A percentile compares a stretch with the other conserved stretches of the same genome.
Conservation (phyloP, 2,797 vertebrate genomes). For the Acanthiza pusilla region DNA sequence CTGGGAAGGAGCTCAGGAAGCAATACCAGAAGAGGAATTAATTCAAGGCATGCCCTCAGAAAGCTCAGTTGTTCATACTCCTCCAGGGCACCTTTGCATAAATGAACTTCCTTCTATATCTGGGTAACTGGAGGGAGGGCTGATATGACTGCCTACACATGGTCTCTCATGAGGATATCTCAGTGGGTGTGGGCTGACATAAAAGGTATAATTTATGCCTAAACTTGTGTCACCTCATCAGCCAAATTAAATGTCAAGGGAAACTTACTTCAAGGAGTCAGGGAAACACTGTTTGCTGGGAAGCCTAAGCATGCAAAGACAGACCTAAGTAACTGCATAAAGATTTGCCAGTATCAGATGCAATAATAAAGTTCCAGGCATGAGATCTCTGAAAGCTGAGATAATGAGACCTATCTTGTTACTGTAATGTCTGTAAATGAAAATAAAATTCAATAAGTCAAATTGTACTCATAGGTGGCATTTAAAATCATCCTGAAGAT, state of each 20-base stretch:
- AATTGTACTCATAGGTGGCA: neutral
- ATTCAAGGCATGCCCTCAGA: neutral
- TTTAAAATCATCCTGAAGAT: constrained; percentile 24
- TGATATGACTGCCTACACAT: neutral
- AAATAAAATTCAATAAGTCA: neutral
- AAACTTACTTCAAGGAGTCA: neutral
- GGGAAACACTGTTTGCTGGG: neutral
- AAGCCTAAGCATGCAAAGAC: neutral
- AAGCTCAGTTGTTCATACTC: neutral
- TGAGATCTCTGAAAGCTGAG: neutral
- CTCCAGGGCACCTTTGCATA: neutral
- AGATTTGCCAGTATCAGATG: neutral
- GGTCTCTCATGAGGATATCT: neutral
- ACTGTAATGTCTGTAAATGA: neutral
- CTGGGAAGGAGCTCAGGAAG: neutral
- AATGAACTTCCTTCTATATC: neutral
- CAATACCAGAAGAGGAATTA: neutral
- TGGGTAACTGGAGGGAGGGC: neutral
- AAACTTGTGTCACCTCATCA: neutral
- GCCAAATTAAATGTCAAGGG: constrained; percentile 7
- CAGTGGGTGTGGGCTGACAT: neutral
- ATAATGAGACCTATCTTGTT: constrained; percentile 23
- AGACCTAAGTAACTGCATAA: neutral
- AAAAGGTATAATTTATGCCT: neutral
- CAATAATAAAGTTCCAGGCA: neutral